Percentiles rank a stretch among this genome's conserved stretches.
These are phyloP conservation scores for Pristionchus japonicus DNA, from an alignment of 2,888 invertebrate species.

Conservation along the genomic window DNA sequence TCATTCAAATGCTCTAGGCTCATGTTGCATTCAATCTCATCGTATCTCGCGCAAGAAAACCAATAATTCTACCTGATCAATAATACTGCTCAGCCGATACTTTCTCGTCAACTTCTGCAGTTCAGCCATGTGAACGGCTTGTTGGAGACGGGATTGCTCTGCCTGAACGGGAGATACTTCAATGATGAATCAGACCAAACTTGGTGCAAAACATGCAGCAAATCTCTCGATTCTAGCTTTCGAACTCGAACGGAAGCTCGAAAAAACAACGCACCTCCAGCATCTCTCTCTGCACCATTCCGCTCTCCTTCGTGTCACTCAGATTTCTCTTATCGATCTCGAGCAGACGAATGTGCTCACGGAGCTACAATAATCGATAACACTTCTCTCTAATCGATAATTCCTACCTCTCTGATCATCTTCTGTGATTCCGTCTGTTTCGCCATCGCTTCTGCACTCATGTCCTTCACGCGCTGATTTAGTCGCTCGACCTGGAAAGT, in stretches of 20 bases:
- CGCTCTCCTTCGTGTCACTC: constrained; percentile 59
- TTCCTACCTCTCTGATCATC: constrained; percentile 55
- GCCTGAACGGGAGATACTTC: constrained; percentile 49
- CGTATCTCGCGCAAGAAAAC: neutral
- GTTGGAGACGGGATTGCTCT: constrained; percentile 71
- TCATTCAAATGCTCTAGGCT: neutral
- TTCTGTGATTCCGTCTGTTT: constrained; percentile 62
- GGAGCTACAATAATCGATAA: constrained; percentile 51
- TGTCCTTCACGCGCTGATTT: constrained; percentile 68
- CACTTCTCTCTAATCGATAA: neutral
- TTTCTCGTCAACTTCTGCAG: constrained; percentile 74
- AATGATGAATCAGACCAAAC: no score
- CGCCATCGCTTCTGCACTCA: constrained; percentile 57
- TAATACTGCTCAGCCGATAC: constrained; percentile 73
- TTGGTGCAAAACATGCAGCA: no score
- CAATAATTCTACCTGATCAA: constrained; percentile 64
- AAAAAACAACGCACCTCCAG: constrained; percentile 51
- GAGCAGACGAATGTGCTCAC: constrained; percentile 70
- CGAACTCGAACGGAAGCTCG: no score
- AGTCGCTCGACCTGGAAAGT: constrained; percentile 63
- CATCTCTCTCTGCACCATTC: constrained; percentile 62
- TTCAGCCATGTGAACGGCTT: constrained; percentile 72
- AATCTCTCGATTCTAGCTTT: no score
- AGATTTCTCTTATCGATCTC: constrained; percentile 74
- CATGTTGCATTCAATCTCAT: neutral